These are phyloP conservation scores for Cephus sareptanus DNA, from an alignment of 2,888 invertebrate species.

Conservation along the genomic window DNA sequence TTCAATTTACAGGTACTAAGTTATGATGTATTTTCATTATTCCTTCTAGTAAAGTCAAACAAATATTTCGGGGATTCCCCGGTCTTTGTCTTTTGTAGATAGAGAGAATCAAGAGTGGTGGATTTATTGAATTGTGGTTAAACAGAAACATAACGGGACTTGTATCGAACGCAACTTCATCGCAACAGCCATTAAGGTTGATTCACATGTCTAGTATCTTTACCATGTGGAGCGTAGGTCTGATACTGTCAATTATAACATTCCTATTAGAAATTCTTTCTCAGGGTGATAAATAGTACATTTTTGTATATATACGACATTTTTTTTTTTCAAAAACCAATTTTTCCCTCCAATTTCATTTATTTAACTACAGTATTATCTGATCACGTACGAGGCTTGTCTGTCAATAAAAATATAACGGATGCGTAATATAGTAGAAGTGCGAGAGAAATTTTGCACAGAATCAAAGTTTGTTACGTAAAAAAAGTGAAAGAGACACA, in stretches of 20 bases:
- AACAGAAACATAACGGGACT: slow-evolving; percentile 4
- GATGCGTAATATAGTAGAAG: too few relatives aligned
- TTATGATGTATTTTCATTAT: too few relatives aligned
- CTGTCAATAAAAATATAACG: too few relatives aligned
- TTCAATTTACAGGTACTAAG: slow-evolving; percentile 9
- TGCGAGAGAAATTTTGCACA: neutral
- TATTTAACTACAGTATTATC: neutral
- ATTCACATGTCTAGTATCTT: slow-evolving; percentile 8
- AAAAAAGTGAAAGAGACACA: neutral
- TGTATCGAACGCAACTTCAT: neutral
- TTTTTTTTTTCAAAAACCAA: too few relatives aligned
- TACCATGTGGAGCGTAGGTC: slow-evolving; percentile 3
- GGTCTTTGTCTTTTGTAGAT: neutral
- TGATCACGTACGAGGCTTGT: neutral
- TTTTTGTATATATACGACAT: too few relatives aligned
- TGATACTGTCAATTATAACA: too few relatives aligned
- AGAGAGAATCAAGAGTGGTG: slow-evolving; percentile 7
- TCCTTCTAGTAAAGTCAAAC: too few relatives aligned
- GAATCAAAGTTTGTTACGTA: neutral
- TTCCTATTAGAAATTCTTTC: too few relatives aligned
- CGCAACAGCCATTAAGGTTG: neutral
- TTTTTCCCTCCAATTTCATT: neutral
- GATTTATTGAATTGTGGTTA: slow-evolving; percentile 9
- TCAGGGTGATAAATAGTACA: too few relatives aligned
- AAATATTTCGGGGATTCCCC: too few relatives aligned